phyloP scores from a whole-genome alignment of 2,797 vertebrate genomes.

The Sebastes aleutianus region DNA sequence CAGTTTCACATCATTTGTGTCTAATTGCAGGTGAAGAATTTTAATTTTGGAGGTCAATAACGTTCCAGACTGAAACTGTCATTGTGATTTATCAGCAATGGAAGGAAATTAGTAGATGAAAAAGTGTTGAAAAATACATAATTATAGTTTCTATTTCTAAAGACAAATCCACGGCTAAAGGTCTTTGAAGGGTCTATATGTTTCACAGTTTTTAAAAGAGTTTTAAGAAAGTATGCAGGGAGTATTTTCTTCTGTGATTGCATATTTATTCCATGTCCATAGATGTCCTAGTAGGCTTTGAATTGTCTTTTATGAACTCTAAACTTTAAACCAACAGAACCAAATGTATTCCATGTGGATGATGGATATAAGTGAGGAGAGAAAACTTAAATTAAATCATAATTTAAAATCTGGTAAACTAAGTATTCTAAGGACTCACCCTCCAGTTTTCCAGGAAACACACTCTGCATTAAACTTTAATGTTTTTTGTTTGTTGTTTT shows the following conservation, averaged over 20 bases:
- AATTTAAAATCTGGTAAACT: neutral
- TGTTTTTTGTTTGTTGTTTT: neutral
- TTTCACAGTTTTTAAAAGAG: neutral
- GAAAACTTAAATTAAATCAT: neutral
- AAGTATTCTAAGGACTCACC: neutral
- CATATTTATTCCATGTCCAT: neutral
- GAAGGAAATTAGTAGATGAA: neutral
- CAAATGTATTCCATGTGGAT: no score
- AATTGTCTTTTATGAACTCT: neutral
- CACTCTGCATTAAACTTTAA: neutral
- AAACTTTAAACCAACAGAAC: neutral
- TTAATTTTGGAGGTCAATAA: neutral
- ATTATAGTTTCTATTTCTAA: neutral
- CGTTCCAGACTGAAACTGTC: neutral
- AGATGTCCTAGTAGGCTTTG: neutral
- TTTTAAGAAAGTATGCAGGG: no score
- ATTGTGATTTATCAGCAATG: neutral
- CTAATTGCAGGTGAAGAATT: slow-evolving; percentile 2
- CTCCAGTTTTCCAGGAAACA: neutral
- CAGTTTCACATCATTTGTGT: slow-evolving; percentile 7
- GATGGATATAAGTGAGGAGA: neutral
- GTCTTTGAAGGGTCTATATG: neutral
- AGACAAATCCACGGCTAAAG: neutral
- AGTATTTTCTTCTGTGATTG: neutral
- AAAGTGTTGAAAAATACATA: neutral